Evolutionary conservation across 2,888 invertebrate genomes (phyloP), one percentile per base, ranked within the genome.

Genomic region (Xestobium rufovillosum): DNA sequence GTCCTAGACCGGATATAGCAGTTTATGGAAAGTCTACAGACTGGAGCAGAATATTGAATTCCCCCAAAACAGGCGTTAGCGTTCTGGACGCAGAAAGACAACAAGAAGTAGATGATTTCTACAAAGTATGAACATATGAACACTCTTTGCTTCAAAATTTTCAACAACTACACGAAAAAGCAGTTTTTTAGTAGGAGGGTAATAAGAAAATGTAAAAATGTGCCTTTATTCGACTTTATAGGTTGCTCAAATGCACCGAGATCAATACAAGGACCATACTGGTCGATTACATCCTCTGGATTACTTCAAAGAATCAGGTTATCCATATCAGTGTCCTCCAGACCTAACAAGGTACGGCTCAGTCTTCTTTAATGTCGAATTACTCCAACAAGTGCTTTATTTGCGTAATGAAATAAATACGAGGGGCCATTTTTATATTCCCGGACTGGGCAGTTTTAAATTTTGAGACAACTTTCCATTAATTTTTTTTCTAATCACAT

Each of bases 261-360:
- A 76, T 50, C 76, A 75, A 53, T 78, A 78, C 53, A 71, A 72
- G 58, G 76, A 78, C 26, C 70, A 71, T 41, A 63, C 72, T 2
- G 73, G 72, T 34, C 40, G 68, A 2, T 50, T 74, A 41, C 77
- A 78, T 58, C 76, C 77, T 1, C 52, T 78, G 28, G 53, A 65
- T 31, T 78, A 72, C 55, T 80, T 78, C 57, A 69, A 65, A 42
- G 63, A 66, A 1, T 56, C 68, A 0, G 60, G 62, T 29, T 73
- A 68, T 47, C 52, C 55, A 45, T 76, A 68, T 55, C 75, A 76
- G 52, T 76, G 76, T 49, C 71, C 76, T 4, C 57, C 67, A 28
- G 72, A 73, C 50, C 71, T 74, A 57, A 72, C 74, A 31, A 58
- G 67, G 64, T 65, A 55, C 14, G 32, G 34, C 13, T 27, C 30